A percentile compares a stretch with the other conserved stretches of the same genome.
Conservation (phyloP, 2,888 invertebrate genomes). For the Acleris holmiana region DNA sequence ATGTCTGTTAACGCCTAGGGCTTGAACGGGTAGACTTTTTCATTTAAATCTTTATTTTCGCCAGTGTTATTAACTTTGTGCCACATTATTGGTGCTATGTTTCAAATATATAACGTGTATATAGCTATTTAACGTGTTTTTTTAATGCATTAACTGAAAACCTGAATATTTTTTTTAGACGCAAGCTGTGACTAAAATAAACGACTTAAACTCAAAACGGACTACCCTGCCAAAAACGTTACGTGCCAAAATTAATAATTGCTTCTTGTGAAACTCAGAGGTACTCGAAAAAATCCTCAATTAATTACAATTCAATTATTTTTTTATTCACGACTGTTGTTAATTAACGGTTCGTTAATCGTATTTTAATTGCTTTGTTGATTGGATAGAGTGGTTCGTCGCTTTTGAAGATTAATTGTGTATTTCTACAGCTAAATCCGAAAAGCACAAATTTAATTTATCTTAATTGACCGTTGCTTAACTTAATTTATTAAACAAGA, state of each 20-base stretch:
- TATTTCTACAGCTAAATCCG: not conserved
- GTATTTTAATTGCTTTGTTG: conserved; percentile 7
- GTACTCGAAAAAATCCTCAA: conserved; percentile 10
- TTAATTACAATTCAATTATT: conserved; percentile 19
- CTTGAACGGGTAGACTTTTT: too few relatives aligned
- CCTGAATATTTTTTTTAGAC: too few relatives aligned
- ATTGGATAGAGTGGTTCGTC: not conserved
- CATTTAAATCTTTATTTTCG: too few relatives aligned
- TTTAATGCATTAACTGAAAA: too few relatives aligned
- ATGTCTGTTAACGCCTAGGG: too few relatives aligned
- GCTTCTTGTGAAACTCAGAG: not conserved
- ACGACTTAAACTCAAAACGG: not conserved
- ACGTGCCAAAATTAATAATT: conserved; percentile 14
- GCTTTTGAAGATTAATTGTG: not conserved
- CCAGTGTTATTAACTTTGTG: too few relatives aligned
- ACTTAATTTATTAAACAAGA: too few relatives aligned
- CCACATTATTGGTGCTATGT: too few relatives aligned
- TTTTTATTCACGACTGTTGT: conserved; percentile 6
- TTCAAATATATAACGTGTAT: too few relatives aligned
- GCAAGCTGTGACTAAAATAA: not conserved
- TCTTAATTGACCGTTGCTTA: too few relatives aligned
- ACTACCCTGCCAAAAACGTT: not conserved
- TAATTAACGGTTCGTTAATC: conserved; percentile 8
- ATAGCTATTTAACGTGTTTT: too few relatives aligned
- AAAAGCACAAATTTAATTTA: too few relatives aligned